Percentiles rank a stretch among this genome's conserved stretches.
phyloP scores from a whole-genome alignment of 2,888 invertebrate genomes.

The Euzophera pinguis region DNA sequence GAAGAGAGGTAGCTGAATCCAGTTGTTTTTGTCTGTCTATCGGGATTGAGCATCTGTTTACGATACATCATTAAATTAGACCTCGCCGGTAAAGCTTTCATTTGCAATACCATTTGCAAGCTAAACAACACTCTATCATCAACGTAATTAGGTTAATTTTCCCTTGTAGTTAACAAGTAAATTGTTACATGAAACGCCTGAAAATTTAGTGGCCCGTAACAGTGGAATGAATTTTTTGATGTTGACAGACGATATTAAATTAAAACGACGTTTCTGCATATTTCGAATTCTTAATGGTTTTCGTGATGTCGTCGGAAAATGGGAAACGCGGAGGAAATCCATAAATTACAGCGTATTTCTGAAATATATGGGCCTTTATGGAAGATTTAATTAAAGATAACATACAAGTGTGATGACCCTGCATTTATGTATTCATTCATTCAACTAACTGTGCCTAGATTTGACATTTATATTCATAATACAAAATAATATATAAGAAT shows the following conservation, averaged over 20 bases:
- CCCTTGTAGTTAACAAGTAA: slow-evolving; percentile 16
- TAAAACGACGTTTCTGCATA: slow-evolving; percentile 22
- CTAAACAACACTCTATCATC: slow-evolving; percentile 20
- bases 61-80: slow-evolving; percentile 37
- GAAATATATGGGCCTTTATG: neutral
- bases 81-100: slow-evolving; percentile 25
- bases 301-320: neutral
- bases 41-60: slow-evolving; percentile 33
- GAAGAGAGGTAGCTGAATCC: slow-evolving; percentile 1
- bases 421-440: too few species aligned
- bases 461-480: neutral
- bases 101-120: slow-evolving; percentile 18
- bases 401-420: neutral
- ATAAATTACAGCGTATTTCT: neutral
- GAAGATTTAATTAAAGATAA: slow-evolving; percentile 8
- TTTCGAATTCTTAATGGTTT: slow-evolving; percentile 2
- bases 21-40: slow-evolving; percentile 26
- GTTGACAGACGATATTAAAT: slow-evolving; percentile 33
- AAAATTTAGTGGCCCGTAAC: slow-evolving; percentile 32
- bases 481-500: too few species aligned
- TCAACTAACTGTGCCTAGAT: neutral
- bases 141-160: slow-evolving; percentile 20
- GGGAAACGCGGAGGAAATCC: neutral
- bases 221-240: slow-evolving; percentile 33
- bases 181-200: slow-evolving; percentile 30